phyloP scores from a whole-genome alignment of 30 jellyfish, hydroid and myxozoan species.

The Phacellophora camtschatica region DNA sequence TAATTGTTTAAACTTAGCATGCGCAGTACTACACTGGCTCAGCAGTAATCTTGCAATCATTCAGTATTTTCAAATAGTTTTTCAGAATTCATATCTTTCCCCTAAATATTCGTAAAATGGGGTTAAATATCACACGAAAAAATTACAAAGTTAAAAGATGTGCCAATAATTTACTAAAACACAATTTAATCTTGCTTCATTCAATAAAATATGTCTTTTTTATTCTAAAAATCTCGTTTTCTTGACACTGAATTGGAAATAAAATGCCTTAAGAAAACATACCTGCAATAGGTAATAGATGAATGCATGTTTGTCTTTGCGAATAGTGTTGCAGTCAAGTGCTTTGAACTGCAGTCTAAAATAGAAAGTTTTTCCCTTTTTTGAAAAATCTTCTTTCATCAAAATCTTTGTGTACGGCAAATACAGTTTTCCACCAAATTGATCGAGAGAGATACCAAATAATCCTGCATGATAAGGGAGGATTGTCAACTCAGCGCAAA shows the following conservation, averaged over 20 bases:
- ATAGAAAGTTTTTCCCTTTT: slow-evolving; percentile 14
- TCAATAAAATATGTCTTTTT: no score
- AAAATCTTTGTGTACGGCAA: slow-evolving; percentile 23
- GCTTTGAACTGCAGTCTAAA: slow-evolving; percentile 66
- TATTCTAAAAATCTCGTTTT: no score
- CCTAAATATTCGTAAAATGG: no score
- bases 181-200: no score
- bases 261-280: neutral
- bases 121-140: neutral
- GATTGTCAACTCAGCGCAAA: slow-evolving; percentile 26
- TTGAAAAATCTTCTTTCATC: neutral
- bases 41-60: no score
- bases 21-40: no score
- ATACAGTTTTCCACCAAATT: slow-evolving; percentile 27
- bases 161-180: neutral
- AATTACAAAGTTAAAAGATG: neutral
- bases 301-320: slow-evolving; percentile 9
- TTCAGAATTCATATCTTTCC: no score
- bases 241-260: neutral
- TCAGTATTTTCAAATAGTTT: no score
- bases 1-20: no score
- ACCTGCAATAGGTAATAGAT: slow-evolving; percentile 46
- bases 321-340: slow-evolving; percentile 2
- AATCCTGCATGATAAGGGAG: slow-evolving; percentile 29
- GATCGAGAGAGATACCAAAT: slow-evolving; percentile 39